phyloP scores from a whole-genome alignment of 2,888 invertebrate species.

The Papilio gigon region DNA sequence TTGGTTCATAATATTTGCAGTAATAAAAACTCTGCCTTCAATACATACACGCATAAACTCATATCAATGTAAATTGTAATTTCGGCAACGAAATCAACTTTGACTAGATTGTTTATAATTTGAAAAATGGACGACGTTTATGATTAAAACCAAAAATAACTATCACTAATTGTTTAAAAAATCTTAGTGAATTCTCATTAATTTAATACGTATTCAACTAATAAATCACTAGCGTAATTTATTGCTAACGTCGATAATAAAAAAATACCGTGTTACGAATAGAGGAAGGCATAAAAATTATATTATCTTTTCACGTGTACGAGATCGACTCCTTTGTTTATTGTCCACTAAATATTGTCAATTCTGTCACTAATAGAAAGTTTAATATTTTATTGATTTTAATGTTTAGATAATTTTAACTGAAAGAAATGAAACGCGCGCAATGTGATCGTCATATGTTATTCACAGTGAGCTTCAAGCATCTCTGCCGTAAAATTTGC shows the following conservation, averaged over 20 bases:
- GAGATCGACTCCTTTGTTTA: conserved; percentile 59
- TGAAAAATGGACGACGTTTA: background rate
- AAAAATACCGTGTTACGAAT: conserved; percentile 62
- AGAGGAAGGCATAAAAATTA: conserved; percentile 76
- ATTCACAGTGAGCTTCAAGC: background rate
- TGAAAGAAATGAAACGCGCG: background rate
- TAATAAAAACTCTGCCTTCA: too few relatives aligned
- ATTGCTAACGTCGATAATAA: conserved; percentile 69
- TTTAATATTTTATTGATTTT: conserved; percentile 6
- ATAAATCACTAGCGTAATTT: conserved; percentile 77
- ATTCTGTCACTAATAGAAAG: conserved; percentile 46
- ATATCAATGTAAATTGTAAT: too few relatives aligned
- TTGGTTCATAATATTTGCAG: too few relatives aligned
- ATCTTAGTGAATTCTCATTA: background rate
- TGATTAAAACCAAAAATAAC: background rate
- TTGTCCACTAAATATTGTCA: conserved; percentile 59
- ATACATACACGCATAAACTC: background rate
- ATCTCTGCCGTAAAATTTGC: background rate
- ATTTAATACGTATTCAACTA: conserved; percentile 45
- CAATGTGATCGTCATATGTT: conserved; percentile 33
- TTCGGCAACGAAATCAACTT: too few relatives aligned
- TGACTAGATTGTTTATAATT: background rate
- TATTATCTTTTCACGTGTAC: conserved; percentile 75
- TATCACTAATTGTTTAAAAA: background rate
- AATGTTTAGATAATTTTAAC: conserved; percentile 10